These are phyloP conservation scores for Ctenoplectra terminalis DNA, from an alignment of 1,140 invertebrate genomes.

Conservation along the genomic window DNA sequence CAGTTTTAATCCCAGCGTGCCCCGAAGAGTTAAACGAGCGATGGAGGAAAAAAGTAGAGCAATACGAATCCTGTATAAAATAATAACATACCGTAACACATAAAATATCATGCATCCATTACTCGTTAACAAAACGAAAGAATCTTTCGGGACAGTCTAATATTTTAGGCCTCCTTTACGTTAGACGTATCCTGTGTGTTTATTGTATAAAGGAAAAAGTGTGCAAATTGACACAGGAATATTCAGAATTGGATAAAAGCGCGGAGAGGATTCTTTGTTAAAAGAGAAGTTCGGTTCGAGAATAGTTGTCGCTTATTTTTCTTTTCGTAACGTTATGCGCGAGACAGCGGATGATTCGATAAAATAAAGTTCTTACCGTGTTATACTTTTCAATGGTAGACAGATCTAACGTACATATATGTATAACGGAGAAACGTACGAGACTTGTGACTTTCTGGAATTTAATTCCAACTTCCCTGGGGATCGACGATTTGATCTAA, in stretches of 20 bases:
- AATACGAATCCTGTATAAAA: too few relatives aligned
- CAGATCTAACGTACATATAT: neutral
- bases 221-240: neutral
- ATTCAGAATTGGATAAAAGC: neutral
- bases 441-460: conserved; percentile 15
- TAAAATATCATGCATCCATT: too few relatives aligned
- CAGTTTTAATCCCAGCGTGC: too few relatives aligned
- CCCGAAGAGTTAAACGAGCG: too few relatives aligned
- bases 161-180: too few relatives aligned
- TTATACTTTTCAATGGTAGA: conserved; percentile 13
- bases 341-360: neutral
- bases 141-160: too few relatives aligned
- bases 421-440: conserved; percentile 3
- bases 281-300: neutral
- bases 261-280: neutral
- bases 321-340: neutral
- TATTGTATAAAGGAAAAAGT: too few relatives aligned
- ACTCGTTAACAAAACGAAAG: too few relatives aligned
- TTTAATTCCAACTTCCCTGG: conserved; percentile 25
- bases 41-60: too few relatives aligned
- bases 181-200: too few relatives aligned
- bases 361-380: conserved; percentile 6
- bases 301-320: neutral
- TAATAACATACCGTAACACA: too few relatives aligned
- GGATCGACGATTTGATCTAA: conserved; percentile 32